Conservation (phyloP, 2,888 invertebrate genomes). For the Antheraea assamensis region DNA sequence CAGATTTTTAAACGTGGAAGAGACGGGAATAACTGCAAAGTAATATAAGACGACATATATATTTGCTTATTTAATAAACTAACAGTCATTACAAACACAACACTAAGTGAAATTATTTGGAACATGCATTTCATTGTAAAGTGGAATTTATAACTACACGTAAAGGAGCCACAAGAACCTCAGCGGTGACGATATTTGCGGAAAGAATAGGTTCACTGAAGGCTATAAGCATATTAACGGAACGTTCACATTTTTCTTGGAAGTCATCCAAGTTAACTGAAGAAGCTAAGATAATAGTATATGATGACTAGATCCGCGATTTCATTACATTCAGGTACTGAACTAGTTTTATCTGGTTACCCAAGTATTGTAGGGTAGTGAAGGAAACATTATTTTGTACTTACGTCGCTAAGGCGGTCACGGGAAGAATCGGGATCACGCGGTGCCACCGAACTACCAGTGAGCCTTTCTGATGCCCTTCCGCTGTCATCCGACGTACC, state of each 20-base stretch:
- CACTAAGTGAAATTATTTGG: conserved; percentile 47
- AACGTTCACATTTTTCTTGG: not conserved
- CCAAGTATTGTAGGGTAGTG: not conserved
- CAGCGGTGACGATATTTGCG: conserved; percentile 17
- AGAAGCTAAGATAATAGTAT: conserved; percentile 4
- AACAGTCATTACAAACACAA: conserved; percentile 49
- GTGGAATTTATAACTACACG: conserved; percentile 7
- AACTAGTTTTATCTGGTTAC: not conserved
- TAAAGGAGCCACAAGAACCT: conserved; percentile 20
- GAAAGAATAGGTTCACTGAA: conserved; percentile 13
- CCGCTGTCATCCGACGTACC: conserved; percentile 93
- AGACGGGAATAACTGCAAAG: conserved; percentile 60
- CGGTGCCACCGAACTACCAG: conserved; percentile 88
- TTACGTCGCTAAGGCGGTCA: conserved; percentile 93
- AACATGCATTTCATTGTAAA: conserved; percentile 45
- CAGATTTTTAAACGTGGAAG: conserved; percentile 38
- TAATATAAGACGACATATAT: conserved; percentile 49
- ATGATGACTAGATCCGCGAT: not conserved
- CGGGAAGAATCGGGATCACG: conserved; percentile 91
- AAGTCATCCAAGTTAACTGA: conserved; percentile 1
- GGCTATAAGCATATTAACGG: conserved; percentile 13
- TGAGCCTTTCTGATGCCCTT: conserved; percentile 90
- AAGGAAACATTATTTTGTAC: conserved; percentile 53
- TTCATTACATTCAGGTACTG: not conserved
- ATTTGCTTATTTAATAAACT: conserved; percentile 23